Conservation (phyloP, 2,113 vertebrate genomes). For the Passer domesticus region DNA sequence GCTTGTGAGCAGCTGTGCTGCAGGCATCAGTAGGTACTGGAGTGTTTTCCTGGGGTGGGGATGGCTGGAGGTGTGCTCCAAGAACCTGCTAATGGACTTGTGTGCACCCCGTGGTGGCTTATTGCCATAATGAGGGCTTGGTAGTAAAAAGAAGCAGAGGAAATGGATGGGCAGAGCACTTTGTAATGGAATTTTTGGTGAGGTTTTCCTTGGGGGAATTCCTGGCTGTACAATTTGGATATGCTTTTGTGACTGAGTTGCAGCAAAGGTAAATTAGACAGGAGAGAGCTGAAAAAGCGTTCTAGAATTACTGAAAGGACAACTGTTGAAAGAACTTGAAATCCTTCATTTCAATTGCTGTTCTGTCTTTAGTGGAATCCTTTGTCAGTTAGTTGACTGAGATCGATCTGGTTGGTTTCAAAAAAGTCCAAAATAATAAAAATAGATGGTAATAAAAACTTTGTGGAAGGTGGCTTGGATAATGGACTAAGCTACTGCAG, state of each 20-base stretch:
- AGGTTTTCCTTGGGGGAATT: conserved; percentile 3
- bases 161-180: conserved; percentile 38
- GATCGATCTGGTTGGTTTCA: background rate
- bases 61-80: conserved; percentile 9
- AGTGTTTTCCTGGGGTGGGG: background rate
- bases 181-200: background rate
- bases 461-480: conserved; percentile 4
- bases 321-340: background rate
- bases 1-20: conserved; percentile 8
- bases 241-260: background rate
- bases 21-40: background rate
- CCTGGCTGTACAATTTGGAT: background rate
- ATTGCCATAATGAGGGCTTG: conserved; percentile 26
- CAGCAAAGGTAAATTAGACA: background rate
- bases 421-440: background rate
- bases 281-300: background rate
- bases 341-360: background rate
- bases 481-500: conserved; percentile 28
- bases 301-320: background rate
- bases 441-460: background rate
- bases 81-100: conserved; percentile 22
- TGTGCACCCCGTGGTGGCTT: conserved; percentile 1
- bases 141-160: conserved; percentile 9
- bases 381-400: background rate
- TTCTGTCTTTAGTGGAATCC: background rate